Conservation (phyloP, 2,888 invertebrate genomes). For the Hipparchia sbordonii region DNA sequence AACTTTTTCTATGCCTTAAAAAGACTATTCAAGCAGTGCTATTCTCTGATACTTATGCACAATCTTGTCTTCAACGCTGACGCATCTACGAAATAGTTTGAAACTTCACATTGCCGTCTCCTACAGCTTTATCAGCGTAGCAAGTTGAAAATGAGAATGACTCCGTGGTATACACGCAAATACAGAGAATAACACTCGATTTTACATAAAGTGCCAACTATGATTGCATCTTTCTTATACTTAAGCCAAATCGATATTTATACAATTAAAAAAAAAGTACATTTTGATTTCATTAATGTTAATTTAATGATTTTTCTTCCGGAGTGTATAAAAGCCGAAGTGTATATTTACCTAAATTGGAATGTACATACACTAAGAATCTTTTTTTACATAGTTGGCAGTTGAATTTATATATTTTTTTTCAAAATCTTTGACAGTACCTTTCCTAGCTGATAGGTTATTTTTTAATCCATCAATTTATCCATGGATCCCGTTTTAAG, state of each 20-base stretch:
- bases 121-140: no score
- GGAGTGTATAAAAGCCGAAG: neutral
- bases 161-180: no score
- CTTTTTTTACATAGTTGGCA: neutral
- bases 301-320: neutral
- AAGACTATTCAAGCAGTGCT: neutral
- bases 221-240: neutral
- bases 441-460: neutral
- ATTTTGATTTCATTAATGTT: neutral
- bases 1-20: neutral
- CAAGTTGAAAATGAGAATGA: no score
- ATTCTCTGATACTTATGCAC: neutral
- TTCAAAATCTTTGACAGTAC: slow-evolving; percentile 1
- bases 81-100: neutral
- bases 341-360: neutral
- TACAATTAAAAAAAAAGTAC: no score
- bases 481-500: no score
- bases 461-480: neutral
- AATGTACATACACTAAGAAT: neutral
- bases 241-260: no score
- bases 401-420: no score
- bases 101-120: no score
- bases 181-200: no score
- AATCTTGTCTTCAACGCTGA: neutral
- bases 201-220: neutral